A percentile compares a stretch with the other conserved stretches of the same genome.
These are phyloP conservation scores for Emydocephalus ijimae DNA, from an alignment of 2,113 vertebrate genomes.

Conservation along the genomic window DNA sequence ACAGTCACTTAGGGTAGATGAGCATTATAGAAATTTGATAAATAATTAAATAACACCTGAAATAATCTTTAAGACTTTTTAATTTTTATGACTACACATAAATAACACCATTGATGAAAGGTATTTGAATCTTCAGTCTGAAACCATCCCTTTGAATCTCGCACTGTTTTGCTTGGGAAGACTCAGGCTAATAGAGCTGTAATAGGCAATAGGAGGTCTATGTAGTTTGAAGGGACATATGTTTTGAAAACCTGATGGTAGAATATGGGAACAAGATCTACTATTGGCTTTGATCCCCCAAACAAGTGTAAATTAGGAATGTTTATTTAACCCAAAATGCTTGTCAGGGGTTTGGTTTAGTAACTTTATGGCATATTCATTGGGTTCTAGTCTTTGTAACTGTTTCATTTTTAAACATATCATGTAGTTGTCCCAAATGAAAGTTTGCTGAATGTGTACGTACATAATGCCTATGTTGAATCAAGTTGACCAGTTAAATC, in stretches of 20 bases:
- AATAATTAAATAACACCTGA: constrained; percentile 3
- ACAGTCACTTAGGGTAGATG: background rate
- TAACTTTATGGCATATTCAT: background rate
- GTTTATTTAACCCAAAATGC: background rate
- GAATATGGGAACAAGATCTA: background rate
- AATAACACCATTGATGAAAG: background rate
- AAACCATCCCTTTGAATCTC: background rate
- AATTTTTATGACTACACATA: background rate
- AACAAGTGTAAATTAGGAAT: background rate
- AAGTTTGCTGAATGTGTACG: background rate
- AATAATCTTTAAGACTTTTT: background rate
- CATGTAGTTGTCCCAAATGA: background rate
- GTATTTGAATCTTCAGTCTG: background rate
- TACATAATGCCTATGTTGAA: background rate
- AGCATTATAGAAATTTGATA: background rate
- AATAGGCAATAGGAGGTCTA: background rate
- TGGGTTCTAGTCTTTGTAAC: background rate
- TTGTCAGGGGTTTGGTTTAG: background rate
- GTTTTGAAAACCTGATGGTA: background rate
- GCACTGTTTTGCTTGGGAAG: background rate
- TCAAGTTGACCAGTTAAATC: background rate
- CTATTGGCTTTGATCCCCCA: background rate
- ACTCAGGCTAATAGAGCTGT: no score
- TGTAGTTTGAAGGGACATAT: background rate
- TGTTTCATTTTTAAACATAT: background rate